A percentile compares a stretch with the other conserved stretches of the same genome.
These are phyloP conservation scores for Drosophila kikkawai DNA, from an alignment of 1,140 invertebrate genomes.

Conservation along the genomic window DNA sequence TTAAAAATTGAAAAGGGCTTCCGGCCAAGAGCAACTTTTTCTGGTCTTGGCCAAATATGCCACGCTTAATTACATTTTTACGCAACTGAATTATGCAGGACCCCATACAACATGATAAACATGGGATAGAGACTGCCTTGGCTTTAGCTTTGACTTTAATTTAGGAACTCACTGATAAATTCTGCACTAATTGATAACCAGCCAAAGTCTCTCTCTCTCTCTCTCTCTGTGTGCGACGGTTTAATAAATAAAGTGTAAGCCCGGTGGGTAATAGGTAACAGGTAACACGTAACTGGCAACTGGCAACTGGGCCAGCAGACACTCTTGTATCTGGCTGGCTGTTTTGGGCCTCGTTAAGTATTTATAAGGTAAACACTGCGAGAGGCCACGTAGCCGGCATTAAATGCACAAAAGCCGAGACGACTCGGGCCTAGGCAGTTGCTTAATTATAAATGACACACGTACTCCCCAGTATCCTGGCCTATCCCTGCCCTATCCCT, in stretches of 20 bases:
- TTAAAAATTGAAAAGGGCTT: conserved; percentile 71
- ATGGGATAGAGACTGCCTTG: conserved; percentile 26
- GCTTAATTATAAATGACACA: conserved; percentile 84
- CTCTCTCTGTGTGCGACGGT: conserved; percentile 22
- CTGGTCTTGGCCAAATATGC: conserved; percentile 48
- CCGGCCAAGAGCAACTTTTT: conserved; percentile 43
- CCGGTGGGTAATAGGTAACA: conserved; percentile 1
- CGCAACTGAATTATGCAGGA: conserved; percentile 77
- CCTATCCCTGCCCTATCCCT: conserved; percentile 5
- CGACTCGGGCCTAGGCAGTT: conserved; percentile 73
- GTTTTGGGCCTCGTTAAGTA: conserved; percentile 70
- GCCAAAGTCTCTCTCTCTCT: conserved; percentile 34
- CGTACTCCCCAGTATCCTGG: conserved; percentile 45
- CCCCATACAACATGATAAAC: conserved; percentile 73
- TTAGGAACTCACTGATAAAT: conserved; percentile 64
- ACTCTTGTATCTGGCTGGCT: conserved; percentile 30
- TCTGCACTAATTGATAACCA: conserved; percentile 82
- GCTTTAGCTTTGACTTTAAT: conserved; percentile 31
- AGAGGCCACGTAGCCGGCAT: conserved; percentile 66
- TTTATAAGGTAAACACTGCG: conserved; percentile 76
- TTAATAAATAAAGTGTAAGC: conserved; percentile 82
- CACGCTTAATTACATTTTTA: conserved; percentile 80
- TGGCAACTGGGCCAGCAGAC: conserved; percentile 54
- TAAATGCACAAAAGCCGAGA: conserved; percentile 74
- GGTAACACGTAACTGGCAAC: conserved; percentile 10